Evolutionary conservation across 2,888 invertebrate species (phyloP), one percentile per base, ranked within the genome.

Genomic region (Monoplex corrugatus): DNA sequence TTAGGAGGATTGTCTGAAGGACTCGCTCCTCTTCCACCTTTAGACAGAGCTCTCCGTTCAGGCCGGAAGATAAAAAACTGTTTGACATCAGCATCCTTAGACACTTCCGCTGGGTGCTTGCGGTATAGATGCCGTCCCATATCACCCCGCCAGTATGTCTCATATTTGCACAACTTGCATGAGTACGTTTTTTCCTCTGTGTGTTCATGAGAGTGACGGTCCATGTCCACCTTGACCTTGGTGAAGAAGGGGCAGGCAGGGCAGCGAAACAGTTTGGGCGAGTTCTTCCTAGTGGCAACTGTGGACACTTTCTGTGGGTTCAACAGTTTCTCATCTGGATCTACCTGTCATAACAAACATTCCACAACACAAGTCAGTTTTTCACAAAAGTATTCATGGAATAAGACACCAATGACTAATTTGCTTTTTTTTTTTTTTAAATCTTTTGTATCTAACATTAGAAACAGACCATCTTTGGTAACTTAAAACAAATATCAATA

Each of bases 231-330:
- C 63, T 96, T 96, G 94, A 95, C 96, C 87, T 95, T 96, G 19
- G 96, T 96, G 5, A 94, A 92, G 89, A 94, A 95, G 5, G 92
- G 90, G 90, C 98, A 98, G 92, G 97, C 97, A 84, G 97, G 97
- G 94, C 98, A 98, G 93, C 97, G 97, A 94, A 97, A 97, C 28
- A 94, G 86, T 19, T 92, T 91, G 43, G 94, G 94, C 6, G 94
- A 93, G 19, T 92, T 92, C 89, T 94, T 95, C 86, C 92, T 93
- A 43, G 91, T 92, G 28, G 93, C 91, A 28, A 93, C 88, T 3
- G 92, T 93, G 2, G 94, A 91, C 23, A 94, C 93, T 89, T 93
- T 94, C 8, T 93, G 92, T 40, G 93, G 90, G 32, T 92, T 91
- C 10, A 92, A 90, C 10, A 91, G 90, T 19, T 92, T 92, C 40